Evolutionary conservation across 2,888 invertebrate genomes (phyloP).

Genomic region (Muschampia plurimacula): DNA sequence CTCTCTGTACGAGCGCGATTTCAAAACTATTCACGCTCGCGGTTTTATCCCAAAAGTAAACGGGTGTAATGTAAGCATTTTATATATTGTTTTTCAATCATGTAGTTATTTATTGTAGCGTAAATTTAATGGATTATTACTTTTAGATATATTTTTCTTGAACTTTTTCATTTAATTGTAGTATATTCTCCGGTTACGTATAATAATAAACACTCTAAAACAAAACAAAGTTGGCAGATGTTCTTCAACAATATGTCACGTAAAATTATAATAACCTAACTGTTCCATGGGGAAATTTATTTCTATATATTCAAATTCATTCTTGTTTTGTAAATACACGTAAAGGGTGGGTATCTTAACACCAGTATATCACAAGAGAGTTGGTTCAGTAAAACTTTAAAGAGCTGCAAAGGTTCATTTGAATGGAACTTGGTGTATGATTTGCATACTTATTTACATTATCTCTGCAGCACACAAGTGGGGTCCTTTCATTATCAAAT

Average conservation of each 20-base stretch:
- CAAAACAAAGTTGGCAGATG: slow-evolving; percentile 14
- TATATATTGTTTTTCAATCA: background rate
- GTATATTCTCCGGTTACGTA: no score
- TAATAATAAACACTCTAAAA: background rate
- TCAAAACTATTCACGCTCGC: background rate
- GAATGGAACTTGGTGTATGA: slow-evolving; percentile 80
- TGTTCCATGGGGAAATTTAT: slow-evolving; percentile 17
- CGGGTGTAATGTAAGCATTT: background rate
- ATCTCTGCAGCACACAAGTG: slow-evolving; percentile 84
- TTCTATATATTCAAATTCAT: slow-evolving; percentile 31
- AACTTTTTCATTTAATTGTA: no score
- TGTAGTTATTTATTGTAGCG: background rate
- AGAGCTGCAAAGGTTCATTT: slow-evolving; percentile 82
- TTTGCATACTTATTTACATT: slow-evolving; percentile 86
- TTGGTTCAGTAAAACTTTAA: slow-evolving; percentile 76
- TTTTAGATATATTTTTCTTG: no score
- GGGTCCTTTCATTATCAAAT: slow-evolving; percentile 84
- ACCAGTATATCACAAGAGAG: slow-evolving; percentile 61
- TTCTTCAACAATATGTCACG: slow-evolving; percentile 15
- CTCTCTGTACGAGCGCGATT: background rate
- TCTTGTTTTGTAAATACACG: slow-evolving; percentile 39
- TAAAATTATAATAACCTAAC: slow-evolving; percentile 11
- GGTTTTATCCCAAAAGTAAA: background rate
- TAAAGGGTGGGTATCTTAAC: slow-evolving; percentile 54
- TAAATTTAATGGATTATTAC: background rate